Conservation (phyloP, 2,888 invertebrate genomes). For the Steinernema carpocapsae region DNA sequence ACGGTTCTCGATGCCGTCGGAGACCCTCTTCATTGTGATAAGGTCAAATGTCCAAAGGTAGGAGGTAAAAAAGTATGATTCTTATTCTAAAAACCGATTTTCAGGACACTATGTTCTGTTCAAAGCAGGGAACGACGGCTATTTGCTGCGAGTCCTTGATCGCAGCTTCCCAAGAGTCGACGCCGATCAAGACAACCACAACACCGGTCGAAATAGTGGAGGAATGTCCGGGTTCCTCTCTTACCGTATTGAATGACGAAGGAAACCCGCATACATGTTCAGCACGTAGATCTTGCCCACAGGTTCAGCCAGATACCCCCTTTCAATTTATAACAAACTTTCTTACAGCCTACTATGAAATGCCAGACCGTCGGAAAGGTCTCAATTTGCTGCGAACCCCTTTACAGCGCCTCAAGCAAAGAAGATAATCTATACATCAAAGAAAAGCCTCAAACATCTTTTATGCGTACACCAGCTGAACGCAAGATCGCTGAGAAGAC, state of each 20-base stretch:
- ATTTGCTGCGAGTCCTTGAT: slow-evolving; percentile 50
- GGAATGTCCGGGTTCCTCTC: slow-evolving; percentile 52
- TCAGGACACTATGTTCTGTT: slow-evolving; percentile 47
- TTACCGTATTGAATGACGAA: slow-evolving; percentile 56
- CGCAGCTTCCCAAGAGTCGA: slow-evolving; percentile 13
- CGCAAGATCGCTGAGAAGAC: slow-evolving; percentile 13
- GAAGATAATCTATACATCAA: slow-evolving; percentile 31
- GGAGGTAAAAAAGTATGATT: slow-evolving; percentile 1
- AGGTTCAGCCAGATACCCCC: slow-evolving; percentile 41
- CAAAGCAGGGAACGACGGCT: slow-evolving; percentile 35
- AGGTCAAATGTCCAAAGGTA: slow-evolving; percentile 39
- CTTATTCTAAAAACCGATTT: neutral
- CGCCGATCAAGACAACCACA: neutral
- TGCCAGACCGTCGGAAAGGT: slow-evolving; percentile 54
- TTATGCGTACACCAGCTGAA: slow-evolving; percentile 8
- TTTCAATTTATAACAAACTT: neutral
- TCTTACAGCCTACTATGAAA: slow-evolving; percentile 53
- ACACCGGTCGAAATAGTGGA: slow-evolving; percentile 29
- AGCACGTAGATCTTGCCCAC: slow-evolving; percentile 51
- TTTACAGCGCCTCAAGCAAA: slow-evolving; percentile 33
- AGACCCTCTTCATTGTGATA: slow-evolving; percentile 41
- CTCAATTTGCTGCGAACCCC: slow-evolving; percentile 60
- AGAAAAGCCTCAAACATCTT: neutral
- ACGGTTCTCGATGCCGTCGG: slow-evolving; percentile 46
- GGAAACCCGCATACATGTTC: slow-evolving; percentile 56